Conservation (phyloP, 2,888 invertebrate species). For the Opisthograptis luteolata region DNA sequence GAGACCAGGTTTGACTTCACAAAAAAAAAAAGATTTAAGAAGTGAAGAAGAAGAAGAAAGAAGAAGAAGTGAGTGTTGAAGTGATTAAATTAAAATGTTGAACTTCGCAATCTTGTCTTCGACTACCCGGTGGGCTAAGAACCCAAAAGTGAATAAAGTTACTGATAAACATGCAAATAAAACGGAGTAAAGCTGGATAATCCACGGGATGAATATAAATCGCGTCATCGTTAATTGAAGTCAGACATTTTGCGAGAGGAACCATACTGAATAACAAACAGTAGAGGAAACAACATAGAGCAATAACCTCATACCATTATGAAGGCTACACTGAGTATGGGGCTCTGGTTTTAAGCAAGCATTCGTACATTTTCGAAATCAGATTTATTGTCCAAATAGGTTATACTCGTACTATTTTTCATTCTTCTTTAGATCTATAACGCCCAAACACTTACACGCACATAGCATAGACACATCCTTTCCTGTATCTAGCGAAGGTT, state of each 20-base stretch:
- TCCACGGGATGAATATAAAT: slow-evolving; percentile 67
- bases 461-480: too few relatives aligned
- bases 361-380: not conserved
- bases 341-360: not conserved
- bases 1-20: too few relatives aligned
- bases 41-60: not conserved
- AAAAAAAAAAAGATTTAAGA: too few relatives aligned
- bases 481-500: too few relatives aligned
- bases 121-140: slow-evolving; percentile 36
- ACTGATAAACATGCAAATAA: slow-evolving; percentile 59
- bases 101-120: slow-evolving; percentile 35
- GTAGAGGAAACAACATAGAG: slow-evolving; percentile 18
- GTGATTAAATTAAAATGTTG: not conserved
- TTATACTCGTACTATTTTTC: too few relatives aligned
- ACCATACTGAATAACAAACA: slow-evolving; percentile 51
- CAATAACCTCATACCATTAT: not conserved
- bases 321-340: not conserved
- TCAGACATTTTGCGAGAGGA: slow-evolving; percentile 52
- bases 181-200: slow-evolving; percentile 54
- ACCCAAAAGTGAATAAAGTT: slow-evolving; percentile 49
- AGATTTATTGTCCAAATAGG: too few relatives aligned
- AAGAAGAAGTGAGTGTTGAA: too few relatives aligned
- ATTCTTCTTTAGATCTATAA: too few relatives aligned
- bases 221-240: slow-evolving; percentile 62
- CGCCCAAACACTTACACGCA: too few relatives aligned